Evolutionary conservation across 1,140 invertebrate genomes (phyloP), one percentile per base, ranked within the genome.

Genomic region (Papilio machaon): DNA sequence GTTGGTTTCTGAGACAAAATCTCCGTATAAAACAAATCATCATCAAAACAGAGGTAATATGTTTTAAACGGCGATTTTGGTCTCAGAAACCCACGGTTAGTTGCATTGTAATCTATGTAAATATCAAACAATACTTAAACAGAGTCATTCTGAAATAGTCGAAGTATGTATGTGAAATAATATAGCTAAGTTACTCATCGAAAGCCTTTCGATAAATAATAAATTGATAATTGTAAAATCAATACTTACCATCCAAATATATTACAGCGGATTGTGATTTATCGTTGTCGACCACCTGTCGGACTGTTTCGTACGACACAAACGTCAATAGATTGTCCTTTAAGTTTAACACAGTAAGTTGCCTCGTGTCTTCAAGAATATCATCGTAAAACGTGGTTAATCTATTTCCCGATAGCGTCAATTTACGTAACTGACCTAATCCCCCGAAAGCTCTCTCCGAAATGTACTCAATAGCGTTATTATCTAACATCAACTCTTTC

Each of bases 361-460:
- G 95, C 2, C 95, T 95, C 5, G 96, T 95, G 19, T 96, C 96
- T 70, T 95, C 95, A 17, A 98, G 96, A 80, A 97, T 95, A 60
- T 96, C 96, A 30, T 96, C 95, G 82, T 96, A 96, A 84, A 98
- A 95, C 23, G 92, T 95, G 46, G 95, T 95, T 35, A 98, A 91
- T 81, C 96, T 95, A 92, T 98, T 98, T 73, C 97, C 96, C 79
- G 96, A 96, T 73, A 98, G 92, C 79, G 95, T 95, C 75, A 98
- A 92, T 76, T 96, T 96, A 88, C 95, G 95, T 81, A 98, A 92
- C 81, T 96, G 96, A 46, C 95, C 95, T 83, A 98, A 91, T 0
- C 97, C 97, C 2, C 96, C 95, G 76, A 98, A 96, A 2, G 97
- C 97, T 60, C 96, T 95, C 54, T 97, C 96, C 13, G 96, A 96